Evolutionary conservation across 2,888 invertebrate species (phyloP).

Genomic region (Andrena praecox): DNA sequence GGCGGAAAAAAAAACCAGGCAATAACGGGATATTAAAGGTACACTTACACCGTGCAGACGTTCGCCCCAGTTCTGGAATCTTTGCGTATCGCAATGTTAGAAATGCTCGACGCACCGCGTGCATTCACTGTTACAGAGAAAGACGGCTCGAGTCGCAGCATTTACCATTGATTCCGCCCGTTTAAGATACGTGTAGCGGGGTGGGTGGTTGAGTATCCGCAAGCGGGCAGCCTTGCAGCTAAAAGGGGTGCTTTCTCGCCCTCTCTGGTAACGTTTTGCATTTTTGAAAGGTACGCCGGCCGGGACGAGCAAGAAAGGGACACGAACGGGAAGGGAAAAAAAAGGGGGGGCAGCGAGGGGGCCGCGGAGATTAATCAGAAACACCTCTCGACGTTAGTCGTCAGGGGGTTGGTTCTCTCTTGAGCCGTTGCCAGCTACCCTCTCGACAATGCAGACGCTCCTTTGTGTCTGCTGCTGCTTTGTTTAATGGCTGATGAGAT

Average conservation of each 20-base stretch:
- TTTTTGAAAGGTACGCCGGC: conserved; percentile 68
- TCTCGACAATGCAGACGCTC: conserved; percentile 77
- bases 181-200: conserved; percentile 2
- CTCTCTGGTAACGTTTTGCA: conserved; percentile 61
- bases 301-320: conserved; percentile 31
- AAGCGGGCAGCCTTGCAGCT: conserved; percentile 26
- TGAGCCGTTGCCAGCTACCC: conserved; percentile 69
- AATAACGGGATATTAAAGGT: conserved; percentile 49
- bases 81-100: conserved; percentile 16
- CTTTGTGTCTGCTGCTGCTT: conserved; percentile 80
- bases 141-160: background rate
- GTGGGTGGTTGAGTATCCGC: conserved; percentile 17
- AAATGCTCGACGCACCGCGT: conserved; percentile 17
- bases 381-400: conserved; percentile 75
- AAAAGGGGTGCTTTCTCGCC: conserved; percentile 25
- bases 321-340: conserved; percentile 24
- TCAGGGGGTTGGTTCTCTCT: conserved; percentile 62
- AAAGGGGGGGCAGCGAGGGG: conserved; percentile 54
- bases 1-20: conserved; percentile 11
- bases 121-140: background rate
- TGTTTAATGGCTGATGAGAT: conserved; percentile 84
- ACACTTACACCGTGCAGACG: conserved; percentile 8
- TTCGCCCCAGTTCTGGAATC: background rate
- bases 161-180: conserved; percentile 23
- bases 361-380: conserved; percentile 81